Evolutionary conservation across 2,113 vertebrate species (phyloP).

Genomic region (Actenoides hombroni): DNA sequence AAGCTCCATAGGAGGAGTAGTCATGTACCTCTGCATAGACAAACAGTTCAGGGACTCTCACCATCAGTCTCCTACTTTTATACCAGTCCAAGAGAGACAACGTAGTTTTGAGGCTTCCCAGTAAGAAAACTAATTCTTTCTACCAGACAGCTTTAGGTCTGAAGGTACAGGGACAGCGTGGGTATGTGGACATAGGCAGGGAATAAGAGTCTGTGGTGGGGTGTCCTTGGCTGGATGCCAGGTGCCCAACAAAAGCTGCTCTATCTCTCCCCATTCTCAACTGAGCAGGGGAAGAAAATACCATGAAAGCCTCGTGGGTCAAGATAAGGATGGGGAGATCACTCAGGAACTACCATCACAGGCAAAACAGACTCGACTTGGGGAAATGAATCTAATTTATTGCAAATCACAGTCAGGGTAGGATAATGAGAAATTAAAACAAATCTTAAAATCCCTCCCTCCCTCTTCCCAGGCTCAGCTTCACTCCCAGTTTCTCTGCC

Average conservation of each 20-base stretch:
- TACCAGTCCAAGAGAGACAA: background rate
- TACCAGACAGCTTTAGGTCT: background rate
- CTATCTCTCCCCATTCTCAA: background rate
- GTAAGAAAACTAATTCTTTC: background rate
- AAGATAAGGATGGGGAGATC: background rate
- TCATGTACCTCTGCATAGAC: background rate
- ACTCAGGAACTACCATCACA: background rate
- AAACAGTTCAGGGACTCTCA: background rate
- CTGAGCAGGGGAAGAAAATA: background rate
- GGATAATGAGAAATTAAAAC: background rate
- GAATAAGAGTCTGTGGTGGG: background rate
- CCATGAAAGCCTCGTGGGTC: rapidly evolving
- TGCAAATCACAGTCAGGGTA: background rate
- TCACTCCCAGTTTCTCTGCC: rapidly evolving
- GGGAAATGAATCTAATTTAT: background rate
- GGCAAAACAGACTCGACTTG: background rate
- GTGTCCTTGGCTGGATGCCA: background rate
- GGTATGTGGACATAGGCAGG: background rate
- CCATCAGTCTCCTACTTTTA: background rate
- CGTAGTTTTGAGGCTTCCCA: background rate
- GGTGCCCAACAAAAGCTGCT: background rate
- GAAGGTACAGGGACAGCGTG: background rate
- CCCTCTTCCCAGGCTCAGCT: background rate
- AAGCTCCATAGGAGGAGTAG: background rate
- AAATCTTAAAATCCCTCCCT: background rate